phyloP scores from a whole-genome alignment of 2,113 vertebrate species.

The Sceloporus undulatus region DNA sequence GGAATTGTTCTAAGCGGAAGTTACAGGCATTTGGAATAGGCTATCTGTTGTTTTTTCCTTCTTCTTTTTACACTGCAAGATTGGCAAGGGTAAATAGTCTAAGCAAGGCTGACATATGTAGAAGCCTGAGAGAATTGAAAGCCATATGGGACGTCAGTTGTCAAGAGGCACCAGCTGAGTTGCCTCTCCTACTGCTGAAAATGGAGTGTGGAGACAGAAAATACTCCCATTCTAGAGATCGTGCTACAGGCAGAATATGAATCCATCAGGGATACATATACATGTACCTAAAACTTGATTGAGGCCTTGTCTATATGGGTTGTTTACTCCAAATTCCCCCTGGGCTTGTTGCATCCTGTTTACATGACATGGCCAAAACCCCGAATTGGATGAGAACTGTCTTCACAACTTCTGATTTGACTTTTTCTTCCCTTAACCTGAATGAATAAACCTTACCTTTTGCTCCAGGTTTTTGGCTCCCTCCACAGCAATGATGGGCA shows the following conservation, averaged over 20 bases:
- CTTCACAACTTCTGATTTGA: too few species aligned
- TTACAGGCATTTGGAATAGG: neutral
- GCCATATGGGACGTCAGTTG: neutral
- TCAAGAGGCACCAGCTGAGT: neutral
- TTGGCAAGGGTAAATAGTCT: neutral
- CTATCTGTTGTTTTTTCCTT: neutral
- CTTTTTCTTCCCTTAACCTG: too few species aligned
- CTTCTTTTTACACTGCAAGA: neutral
- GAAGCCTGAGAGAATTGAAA: neutral
- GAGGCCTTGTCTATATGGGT: neutral
- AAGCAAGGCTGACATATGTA: neutral
- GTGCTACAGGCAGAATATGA: neutral
- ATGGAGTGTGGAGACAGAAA: neutral
- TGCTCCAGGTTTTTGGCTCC: too few species aligned
- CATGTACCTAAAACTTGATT: neutral
- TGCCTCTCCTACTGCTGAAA: neutral
- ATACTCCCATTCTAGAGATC: neutral
- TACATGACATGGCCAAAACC: too few species aligned
- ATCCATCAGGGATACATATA: neutral
- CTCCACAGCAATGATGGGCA: too few species aligned
- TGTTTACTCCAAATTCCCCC: too few species aligned
- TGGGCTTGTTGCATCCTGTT: too few species aligned
- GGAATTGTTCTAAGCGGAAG: neutral
- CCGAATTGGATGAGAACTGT: too few species aligned
- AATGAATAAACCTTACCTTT: too few species aligned